phyloP scores from a whole-genome alignment of 2,888 invertebrate species.

The Therioaphis trifolii region DNA sequence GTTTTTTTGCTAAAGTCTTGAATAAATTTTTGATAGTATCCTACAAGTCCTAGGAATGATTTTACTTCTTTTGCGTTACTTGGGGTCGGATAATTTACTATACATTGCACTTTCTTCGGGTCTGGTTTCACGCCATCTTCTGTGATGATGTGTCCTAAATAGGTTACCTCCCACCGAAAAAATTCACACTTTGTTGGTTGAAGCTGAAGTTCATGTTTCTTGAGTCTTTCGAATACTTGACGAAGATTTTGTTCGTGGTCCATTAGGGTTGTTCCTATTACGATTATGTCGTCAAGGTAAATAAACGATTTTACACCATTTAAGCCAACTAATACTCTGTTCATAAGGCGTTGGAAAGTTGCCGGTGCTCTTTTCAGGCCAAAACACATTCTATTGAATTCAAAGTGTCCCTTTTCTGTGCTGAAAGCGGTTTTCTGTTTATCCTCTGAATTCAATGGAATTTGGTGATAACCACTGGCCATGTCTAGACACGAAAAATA shows the following conservation, averaged over 20 bases:
- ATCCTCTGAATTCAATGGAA: not conserved
- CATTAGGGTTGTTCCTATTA: not conserved
- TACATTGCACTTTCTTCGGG: not conserved
- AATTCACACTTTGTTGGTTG: constrained; percentile 2
- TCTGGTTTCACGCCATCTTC: not conserved
- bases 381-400: no score
- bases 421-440: not conserved
- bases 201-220: not conserved
- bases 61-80: no score
- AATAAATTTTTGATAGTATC: no score
- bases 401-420: not conserved
- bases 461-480: not conserved
- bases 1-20: no score
- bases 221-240: not conserved
- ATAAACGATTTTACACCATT: constrained; percentile 1
- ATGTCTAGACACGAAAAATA: not conserved
- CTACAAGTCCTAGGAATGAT: no score
- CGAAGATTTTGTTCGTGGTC: not conserved
- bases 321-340: not conserved
- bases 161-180: not conserved
- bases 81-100: no score
- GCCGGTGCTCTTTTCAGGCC: no score
- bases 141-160: not conserved
- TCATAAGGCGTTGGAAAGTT: no score
- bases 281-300: not conserved